A percentile compares a stretch with the other conserved stretches of the same genome.
Conservation (phyloP, 2,797 vertebrate genomes). For the Enteromius fasciolatus region DNA sequence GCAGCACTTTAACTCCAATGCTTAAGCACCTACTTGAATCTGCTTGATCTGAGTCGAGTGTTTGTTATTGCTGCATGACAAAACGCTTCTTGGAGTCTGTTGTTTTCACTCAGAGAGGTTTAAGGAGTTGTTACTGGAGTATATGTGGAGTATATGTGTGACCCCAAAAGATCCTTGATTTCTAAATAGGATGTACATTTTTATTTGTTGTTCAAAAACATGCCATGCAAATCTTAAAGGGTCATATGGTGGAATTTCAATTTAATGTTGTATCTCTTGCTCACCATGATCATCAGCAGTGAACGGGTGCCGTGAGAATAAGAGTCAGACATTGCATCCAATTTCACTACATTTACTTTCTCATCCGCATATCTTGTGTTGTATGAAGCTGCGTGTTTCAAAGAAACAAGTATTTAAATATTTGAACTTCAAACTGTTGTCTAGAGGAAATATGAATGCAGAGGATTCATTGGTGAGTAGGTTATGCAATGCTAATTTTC, state of each 20-base stretch:
- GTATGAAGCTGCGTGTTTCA: not conserved
- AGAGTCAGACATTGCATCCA: not conserved
- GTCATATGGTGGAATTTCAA: not conserved
- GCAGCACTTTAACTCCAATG: not conserved
- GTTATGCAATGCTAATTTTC: not conserved
- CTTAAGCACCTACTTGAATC: conserved; percentile 39
- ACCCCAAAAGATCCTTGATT: not conserved
- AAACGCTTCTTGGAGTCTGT: conserved; percentile 4
- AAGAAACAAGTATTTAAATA: not conserved
- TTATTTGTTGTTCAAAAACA: not conserved
- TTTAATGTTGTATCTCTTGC: not conserved
- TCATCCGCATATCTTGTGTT: not conserved
- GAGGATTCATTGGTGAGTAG: not conserved
- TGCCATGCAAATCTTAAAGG: not conserved
- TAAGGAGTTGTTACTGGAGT: conserved; percentile 3
- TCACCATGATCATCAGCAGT: not conserved
- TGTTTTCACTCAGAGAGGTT: conserved; percentile 29
- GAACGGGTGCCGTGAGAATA: not conserved
- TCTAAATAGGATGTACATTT: not conserved
- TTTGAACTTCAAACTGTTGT: not conserved
- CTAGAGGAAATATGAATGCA: not conserved
- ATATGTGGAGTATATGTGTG: conserved; percentile 13
- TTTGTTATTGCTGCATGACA: conserved; percentile 32
- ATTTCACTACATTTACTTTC: not conserved
- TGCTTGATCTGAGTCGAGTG: conserved; percentile 36